Evolutionary conservation across 2,797 vertebrate species (phyloP).

Genomic region (Anguilla megastoma): DNA sequence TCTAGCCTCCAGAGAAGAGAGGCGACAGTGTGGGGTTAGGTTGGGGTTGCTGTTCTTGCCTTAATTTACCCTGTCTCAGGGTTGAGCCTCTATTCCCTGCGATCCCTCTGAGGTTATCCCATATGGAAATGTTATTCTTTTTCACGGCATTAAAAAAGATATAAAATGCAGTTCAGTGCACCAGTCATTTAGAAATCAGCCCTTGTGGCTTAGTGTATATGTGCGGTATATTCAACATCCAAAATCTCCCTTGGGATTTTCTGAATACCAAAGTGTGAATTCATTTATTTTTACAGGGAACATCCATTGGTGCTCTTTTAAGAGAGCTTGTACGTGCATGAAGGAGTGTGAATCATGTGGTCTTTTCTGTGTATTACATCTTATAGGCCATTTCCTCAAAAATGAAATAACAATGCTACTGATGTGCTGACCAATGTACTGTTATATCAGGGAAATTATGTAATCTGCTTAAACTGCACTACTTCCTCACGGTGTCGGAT

Average conservation of each 20-base stretch:
- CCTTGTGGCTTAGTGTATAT: background rate
- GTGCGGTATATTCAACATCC: background rate
- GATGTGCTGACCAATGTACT: background rate
- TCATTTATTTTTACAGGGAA: background rate
- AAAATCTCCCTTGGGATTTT: background rate
- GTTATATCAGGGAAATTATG: background rate
- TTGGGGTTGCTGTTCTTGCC: background rate
- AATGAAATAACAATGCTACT: background rate
- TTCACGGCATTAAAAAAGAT: background rate
- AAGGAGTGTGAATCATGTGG: background rate
- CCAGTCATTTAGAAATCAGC: background rate
- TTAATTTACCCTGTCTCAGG: no score
- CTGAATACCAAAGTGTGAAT: background rate
- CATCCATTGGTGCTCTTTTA: background rate
- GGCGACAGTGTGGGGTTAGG: background rate
- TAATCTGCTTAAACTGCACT: background rate
- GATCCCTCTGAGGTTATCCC: background rate
- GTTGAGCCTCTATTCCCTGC: background rate
- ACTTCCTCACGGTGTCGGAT: no score
- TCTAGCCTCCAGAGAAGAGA: background rate
- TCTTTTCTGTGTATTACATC: background rate
- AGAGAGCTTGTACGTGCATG: background rate
- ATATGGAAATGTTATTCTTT: background rate
- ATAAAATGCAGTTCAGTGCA: background rate
- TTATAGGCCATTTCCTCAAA: background rate